phyloP scores from a whole-genome alignment of 2,888 invertebrate species.

The Calephelis perditalis region DNA sequence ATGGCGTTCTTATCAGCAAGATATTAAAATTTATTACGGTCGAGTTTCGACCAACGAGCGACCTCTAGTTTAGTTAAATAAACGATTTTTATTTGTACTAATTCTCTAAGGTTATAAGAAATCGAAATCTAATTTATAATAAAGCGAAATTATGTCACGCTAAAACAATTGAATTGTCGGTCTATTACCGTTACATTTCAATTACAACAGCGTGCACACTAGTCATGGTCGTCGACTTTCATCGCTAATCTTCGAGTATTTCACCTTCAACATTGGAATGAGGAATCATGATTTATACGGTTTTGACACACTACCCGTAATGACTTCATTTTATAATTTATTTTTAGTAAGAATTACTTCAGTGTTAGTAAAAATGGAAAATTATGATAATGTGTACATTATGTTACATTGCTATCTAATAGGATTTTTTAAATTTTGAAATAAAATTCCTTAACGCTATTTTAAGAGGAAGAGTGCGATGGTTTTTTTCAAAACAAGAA shows the following conservation, averaged over 20 bases:
- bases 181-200: conserved; percentile 3
- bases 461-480: too few relatives aligned
- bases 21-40: too few relatives aligned
- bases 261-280: conserved; percentile 35
- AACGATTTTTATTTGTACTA: too few relatives aligned
- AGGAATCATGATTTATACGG: conserved; percentile 30
- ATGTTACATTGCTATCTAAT: too few relatives aligned
- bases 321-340: conserved; percentile 1
- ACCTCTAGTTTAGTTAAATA: too few relatives aligned
- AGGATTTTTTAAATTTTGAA: too few relatives aligned
- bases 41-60: too few relatives aligned
- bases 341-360: background rate
- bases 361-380: too few relatives aligned
- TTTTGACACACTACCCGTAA: conserved; percentile 11
- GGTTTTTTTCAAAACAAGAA: too few relatives aligned
- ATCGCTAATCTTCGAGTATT: conserved; percentile 34
- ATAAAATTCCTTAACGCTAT: too few relatives aligned
- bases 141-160: conserved; percentile 7
- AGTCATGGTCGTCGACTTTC: conserved; percentile 41
- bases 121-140: conserved; percentile 8
- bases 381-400: too few relatives aligned
- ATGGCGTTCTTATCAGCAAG: too few relatives aligned
- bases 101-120: background rate
- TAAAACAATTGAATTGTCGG: conserved; percentile 14
- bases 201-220: conserved; percentile 8